Base-by-base conservation (phyloP, 2,888 invertebrate genomes). In the Pristionchus arcanus region DNA sequence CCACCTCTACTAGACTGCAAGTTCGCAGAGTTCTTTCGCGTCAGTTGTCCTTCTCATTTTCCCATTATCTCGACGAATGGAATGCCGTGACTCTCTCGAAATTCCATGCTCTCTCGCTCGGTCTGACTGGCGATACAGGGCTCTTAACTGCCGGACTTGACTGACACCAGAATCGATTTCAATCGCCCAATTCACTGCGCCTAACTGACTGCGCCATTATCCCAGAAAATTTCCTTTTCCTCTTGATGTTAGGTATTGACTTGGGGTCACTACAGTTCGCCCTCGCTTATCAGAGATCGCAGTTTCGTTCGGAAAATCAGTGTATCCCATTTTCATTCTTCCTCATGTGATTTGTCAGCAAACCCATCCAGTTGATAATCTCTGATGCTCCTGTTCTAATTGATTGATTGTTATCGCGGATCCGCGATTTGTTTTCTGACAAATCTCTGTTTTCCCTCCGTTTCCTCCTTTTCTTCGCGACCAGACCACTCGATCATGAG, bases 1-100 rank as follows among this genome's bases (percentile, higher is more conserved):
- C 74, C 74, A 21, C 34, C 16, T 74, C 34, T 2, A 77, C 9
- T 49, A 63, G 25, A 42, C 42, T 25, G 31, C 42, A 25, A 15
- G 74, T 42, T 74, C 74, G 37, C 37, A 74, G 37, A 74, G 74
- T 74, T 77, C 42, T 21, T 49, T n/a, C 74, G 74, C 37, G 74
- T 77, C 74, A 77, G 74, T 42, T 77, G 74, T 77, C 31, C 68
- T 0, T 13, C 1, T 4, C 15, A n/a, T 49, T 15, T 31, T 68
- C 68, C 31, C 31, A 34, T 68, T 31, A 68, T 68, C 68, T 1
- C 19, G 31, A 31, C 28, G 16, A 31, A 63, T 2, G n/a, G 63
- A 63, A 63, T 63, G 63, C 63, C 25, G 4, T n/a, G n/a, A 25
- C 63, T 49, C 63, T 63, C 25, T 63, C 7, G 25, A 7, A 9